A percentile compares a stretch with the other conserved stretches of the same genome.
phyloP scores from a whole-genome alignment of 92 coral and sea anemone genomes.

The Epizoanthus scotinus region DNA sequence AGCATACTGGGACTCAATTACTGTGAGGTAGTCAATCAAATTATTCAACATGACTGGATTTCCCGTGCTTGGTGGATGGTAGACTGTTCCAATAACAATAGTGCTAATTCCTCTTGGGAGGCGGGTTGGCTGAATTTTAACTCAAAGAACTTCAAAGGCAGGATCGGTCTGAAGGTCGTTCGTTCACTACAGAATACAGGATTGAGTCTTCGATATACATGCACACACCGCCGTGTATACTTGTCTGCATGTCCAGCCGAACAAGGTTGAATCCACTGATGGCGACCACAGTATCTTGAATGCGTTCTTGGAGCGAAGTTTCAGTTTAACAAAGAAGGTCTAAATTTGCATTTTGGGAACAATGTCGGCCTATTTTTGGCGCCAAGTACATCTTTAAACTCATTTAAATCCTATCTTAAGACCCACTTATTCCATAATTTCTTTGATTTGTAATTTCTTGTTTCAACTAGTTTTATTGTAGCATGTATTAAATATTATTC shows the following conservation, averaged over 20 bases:
- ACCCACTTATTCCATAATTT: too few relatives aligned
- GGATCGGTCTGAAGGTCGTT: slow-evolving; percentile 22
- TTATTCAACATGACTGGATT: slow-evolving; percentile 49
- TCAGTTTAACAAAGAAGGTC: slow-evolving; percentile 57
- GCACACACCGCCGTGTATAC: slow-evolving; percentile 49
- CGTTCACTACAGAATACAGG: slow-evolving; percentile 47
- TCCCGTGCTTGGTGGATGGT: slow-evolving; percentile 50
- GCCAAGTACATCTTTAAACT: not conserved
- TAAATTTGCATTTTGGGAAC: slow-evolving; percentile 52
- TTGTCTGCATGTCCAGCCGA: slow-evolving; percentile 54
- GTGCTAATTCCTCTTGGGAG: slow-evolving; percentile 62
- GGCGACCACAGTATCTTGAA: slow-evolving; percentile 53
- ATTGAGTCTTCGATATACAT: slow-evolving; percentile 44
- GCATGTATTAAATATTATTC: too few relatives aligned
- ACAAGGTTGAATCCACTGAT: slow-evolving; percentile 54
- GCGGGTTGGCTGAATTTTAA: slow-evolving; percentile 50
- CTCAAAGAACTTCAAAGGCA: slow-evolving; percentile 56
- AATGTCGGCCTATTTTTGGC: not conserved
- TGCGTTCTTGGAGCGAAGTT: slow-evolving; percentile 54
- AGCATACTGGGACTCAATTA: slow-evolving; percentile 51
- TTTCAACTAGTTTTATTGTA: too few relatives aligned
- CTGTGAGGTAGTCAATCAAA: slow-evolving; percentile 28
- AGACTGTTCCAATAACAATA: slow-evolving; percentile 51
- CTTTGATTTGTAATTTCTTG: too few relatives aligned
- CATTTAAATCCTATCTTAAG: too few relatives aligned